Base-by-base conservation (phyloP, 2,797 vertebrate species). In the Thalassophryne amazonica region DNA sequence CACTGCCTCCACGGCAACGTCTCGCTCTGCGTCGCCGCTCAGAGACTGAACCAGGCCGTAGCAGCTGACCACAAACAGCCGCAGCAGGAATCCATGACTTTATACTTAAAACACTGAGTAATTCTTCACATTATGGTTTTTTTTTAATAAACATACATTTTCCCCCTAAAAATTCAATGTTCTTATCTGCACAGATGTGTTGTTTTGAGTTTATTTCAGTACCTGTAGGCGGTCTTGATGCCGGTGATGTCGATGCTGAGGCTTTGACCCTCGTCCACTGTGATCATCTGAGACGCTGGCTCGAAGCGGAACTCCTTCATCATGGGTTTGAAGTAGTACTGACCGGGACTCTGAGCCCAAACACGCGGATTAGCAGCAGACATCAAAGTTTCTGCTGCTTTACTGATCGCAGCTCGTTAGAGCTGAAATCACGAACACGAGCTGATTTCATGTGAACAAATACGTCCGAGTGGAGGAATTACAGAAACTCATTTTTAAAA, bases 271-370 rank as follows among this genome's bases (percentile, higher is more conserved):
- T 99, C 97, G 53, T 96, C 94, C 29, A 98, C 93, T 28, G 95
- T 92, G 20, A 99, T 98, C 97, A 98, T 98, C 68, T 98, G 97
- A 18, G 97, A 96, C 0, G 94, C 91, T 0, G 97, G 97, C 54
- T 99, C 95, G 47, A 99, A 99, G 31, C 97, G 95, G 69, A 96
- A 99, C 52, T 99, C 97, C 52, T 99, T 99, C 97, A 99, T 99
- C 97, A 99, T 99, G 25, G 97, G 97, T 56, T 99, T 99, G 79
- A 98, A 99, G 76, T 99, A 99, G 70, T 97, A 99, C 78, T 99
- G 95, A 23, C 97, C 97, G 3, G 97, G 97, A 75, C 95, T 99
- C 97, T 99, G 84, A 30, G 43, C 29, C 28, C n/a, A 7, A 16
- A 38, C 7, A 9, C 25, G 14, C 8, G 23, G 8, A n/a, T n/a